phyloP scores from a whole-genome alignment of 2,113 vertebrate genomes.

The Embiotoca jacksoni region DNA sequence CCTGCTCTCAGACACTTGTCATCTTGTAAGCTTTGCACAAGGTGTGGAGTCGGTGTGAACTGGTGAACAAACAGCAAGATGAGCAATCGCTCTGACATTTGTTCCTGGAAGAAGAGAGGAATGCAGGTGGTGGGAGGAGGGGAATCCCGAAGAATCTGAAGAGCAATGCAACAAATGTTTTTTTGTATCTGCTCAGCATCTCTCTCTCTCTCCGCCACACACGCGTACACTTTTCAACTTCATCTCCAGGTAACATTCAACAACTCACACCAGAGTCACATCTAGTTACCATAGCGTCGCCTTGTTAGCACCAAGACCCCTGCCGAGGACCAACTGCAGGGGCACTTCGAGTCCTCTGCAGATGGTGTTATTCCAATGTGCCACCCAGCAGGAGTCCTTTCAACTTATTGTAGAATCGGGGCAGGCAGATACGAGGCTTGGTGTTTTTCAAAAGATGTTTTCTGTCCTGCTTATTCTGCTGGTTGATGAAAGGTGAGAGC shows the following conservation, averaged over 20 bases:
- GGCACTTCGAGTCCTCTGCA: conserved; percentile 50
- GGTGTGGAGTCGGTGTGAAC: conserved; percentile 40
- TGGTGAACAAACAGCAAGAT: conserved; percentile 47
- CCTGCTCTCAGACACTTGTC: conserved; percentile 32
- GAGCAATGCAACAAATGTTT: background rate
- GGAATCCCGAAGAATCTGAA: conserved; percentile 35
- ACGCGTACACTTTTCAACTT: conserved; percentile 3
- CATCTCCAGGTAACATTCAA: conserved; percentile 19
- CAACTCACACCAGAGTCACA: conserved; percentile 12
- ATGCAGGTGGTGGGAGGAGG: conserved; percentile 15
- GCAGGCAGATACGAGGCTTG: conserved; percentile 39
- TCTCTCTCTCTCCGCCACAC: conserved; percentile 10
- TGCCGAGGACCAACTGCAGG: conserved; percentile 52
- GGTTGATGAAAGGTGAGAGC: conserved; percentile 32
- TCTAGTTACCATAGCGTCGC: conserved; percentile 67
- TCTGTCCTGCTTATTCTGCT: conserved; percentile 45
- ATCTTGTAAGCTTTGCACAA: conserved; percentile 36
- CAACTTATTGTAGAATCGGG: conserved; percentile 45
- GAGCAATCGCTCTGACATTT: conserved; percentile 38
- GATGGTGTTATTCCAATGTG: conserved; percentile 53
- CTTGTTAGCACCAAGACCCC: conserved; percentile 42
- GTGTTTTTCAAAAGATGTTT: conserved; percentile 48
- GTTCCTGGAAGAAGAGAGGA: conserved; percentile 9
- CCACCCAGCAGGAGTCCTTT: conserved; percentile 53
- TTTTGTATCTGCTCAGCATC: conserved; percentile 3